Base-by-base conservation (phyloP, 2,888 invertebrate genomes). In the Rotaria sp. region DNA sequence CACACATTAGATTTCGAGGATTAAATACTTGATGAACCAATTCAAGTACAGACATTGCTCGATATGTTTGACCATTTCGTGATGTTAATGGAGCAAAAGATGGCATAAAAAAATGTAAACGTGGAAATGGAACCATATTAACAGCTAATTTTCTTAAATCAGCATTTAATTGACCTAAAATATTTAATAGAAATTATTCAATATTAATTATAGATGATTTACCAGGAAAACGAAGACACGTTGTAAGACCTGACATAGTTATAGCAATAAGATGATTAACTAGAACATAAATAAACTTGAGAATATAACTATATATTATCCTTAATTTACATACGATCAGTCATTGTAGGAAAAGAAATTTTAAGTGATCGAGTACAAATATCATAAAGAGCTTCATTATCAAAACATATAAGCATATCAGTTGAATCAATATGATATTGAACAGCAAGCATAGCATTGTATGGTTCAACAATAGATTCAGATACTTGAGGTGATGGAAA, bases 121-220 rank as follows among this genome's bases (percentile, higher is more conserved):
- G 75, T 21, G 75, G 75, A 75, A 75, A 75, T 75, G 75, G 75
- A 18, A 75, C 75, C 75, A 75, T 75, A 75, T 75, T 75, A 21
- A 38, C 38, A 21, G 75, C 80, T 15, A 80, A n/a, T 80, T 80
- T 80, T 80, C 80, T 41, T 26, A 80, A 41, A n/a, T 80, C 80
- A n/a, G 80, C 45, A 80, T 80, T 80, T n/a, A 80, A 45, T 80
- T 80, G 80, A 80, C 80, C 80, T 45, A 13, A 26, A 45, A 45
- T 26, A 52, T 67, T 15, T 13, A 15, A 30, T 67, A 30, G 30
- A 67, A 10, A 24, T 26, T 21, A 11, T 30, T 15, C 15, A 30
- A 67, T 24, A n/a, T 24, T 15, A 30, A 26, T 75, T n/a, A 45
- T 4, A 45, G 2, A n/a, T 13, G 11, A 80, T 2, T 45, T 1